A percentile compares a stretch with the other conserved stretches of the same genome.
Conservation (phyloP, 2,797 vertebrate genomes). For the Gallinago solitaria region DNA sequence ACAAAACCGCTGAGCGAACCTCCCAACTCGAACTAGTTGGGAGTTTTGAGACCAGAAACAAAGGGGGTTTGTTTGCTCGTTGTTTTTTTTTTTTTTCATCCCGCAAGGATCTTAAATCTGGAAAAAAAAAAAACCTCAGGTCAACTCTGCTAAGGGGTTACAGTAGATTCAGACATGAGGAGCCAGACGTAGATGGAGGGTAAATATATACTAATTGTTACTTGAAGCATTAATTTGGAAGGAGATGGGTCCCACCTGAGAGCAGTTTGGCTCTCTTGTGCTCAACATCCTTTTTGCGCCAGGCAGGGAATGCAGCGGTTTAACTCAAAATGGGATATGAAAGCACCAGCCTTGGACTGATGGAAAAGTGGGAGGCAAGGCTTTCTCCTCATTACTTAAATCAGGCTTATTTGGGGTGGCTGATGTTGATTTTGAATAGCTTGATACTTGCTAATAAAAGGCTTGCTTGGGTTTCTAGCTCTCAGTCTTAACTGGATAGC, state of each 20-base stretch:
- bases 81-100: background rate
- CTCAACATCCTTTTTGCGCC: background rate
- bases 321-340: background rate
- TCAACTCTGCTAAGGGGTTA: background rate
- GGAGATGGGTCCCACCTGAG: background rate
- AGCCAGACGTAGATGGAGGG: background rate
- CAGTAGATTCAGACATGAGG: background rate
- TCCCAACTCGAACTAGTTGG: background rate
- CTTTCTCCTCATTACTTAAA: background rate
- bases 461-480: background rate
- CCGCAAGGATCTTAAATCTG: fast-evolving
- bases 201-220: background rate
- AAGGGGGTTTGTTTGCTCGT: background rate
- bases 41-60: background rate
- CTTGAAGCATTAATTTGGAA: background rate
- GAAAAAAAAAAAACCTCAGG: background rate
- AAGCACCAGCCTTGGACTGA: background rate
- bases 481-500: background rate
- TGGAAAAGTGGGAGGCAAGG: background rate
- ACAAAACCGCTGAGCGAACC: background rate
- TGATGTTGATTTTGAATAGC: background rate
- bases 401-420: fast-evolving
- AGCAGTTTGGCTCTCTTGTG: background rate
- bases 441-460: background rate
- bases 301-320: background rate